Base-by-base conservation (phyloP, 2,888 invertebrate species). In the Ametastegia equiseti region DNA sequence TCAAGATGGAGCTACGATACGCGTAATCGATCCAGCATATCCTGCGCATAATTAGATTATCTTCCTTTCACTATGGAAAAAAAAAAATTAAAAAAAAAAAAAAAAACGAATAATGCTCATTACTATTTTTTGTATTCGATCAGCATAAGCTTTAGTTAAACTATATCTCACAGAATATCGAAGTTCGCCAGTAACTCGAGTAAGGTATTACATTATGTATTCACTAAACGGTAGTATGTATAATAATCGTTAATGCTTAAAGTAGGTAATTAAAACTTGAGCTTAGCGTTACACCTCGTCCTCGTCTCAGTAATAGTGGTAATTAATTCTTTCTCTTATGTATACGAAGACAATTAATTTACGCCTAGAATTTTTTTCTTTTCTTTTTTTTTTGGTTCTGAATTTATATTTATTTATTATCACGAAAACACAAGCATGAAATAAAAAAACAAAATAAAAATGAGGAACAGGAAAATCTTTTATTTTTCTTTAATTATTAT, bases 81-180 rank as follows among this genome's bases (percentile, higher is more conserved):
- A n/a, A n/a, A n/a, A n/a, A n/a, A n/a, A n/a, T n/a, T n/a, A n/a
- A n/a, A n/a, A n/a, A n/a, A n/a, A n/a, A n/a, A n/a, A n/a, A n/a
- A n/a, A n/a, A n/a, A 54, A 19, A 9, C 42, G 42, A 42, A 6
- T 9, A 42, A 6, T 9, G 6, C 15, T 63, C 47, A 27, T 45
- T 50, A 30, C 54, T 54, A 54, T 27, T 36, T 33, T 50, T 54
- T 9, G 19, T 54, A 36, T 54, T 33, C 30, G 39, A 63, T 63
- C 33, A 54, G 54, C n/a, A 60, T 78, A 42, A 78, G 36, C 23
- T 27, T 60, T 60, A 78, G 33, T 60, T 60, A 78, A n/a, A 57
- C 54, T 78, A n/a, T n/a, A 78, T 78, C 78, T 78, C 78, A 78
- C 78, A 78, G 78, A 78, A 63, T 60, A 78, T 78, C 63, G 50